A percentile compares a stretch with the other conserved stretches of the same genome.
Evolutionary conservation across 2,888 invertebrate genomes (phyloP).

Genomic region (Coremacera marginata): DNA sequence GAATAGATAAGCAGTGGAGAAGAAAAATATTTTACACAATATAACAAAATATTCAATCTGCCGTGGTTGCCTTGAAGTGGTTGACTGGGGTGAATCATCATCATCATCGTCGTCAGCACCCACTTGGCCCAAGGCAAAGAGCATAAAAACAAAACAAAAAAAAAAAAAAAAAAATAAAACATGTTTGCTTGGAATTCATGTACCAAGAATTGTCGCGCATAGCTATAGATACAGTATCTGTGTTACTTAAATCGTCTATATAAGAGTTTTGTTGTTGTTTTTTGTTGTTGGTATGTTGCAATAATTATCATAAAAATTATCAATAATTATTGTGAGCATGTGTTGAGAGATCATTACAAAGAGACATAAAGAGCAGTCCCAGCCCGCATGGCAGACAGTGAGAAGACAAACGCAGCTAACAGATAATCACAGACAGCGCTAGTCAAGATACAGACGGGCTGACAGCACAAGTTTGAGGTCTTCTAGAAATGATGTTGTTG

Average conservation of each 20-base stretch:
- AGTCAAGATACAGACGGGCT: background rate
- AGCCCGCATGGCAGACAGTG: too few relatives aligned
- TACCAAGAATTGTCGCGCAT: too few relatives aligned
- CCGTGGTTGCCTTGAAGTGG: background rate
- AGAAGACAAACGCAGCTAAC: too few relatives aligned
- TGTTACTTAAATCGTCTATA: too few relatives aligned
- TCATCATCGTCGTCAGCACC: background rate
- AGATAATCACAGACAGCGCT: too few relatives aligned
- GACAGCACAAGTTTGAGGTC: background rate
- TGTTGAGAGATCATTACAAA: background rate
- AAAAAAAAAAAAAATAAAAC: background rate
- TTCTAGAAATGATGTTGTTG: background rate
- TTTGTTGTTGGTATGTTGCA: background rate
- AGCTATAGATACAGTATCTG: too few relatives aligned
- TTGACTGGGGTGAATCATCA: background rate
- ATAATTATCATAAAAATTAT: conserved; percentile 5
- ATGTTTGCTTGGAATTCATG: background rate
- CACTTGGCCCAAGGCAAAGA: background rate
- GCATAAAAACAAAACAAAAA: too few relatives aligned
- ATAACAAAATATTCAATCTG: too few relatives aligned
- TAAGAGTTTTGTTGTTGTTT: background rate
- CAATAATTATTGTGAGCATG: background rate
- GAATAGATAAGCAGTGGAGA: too few relatives aligned
- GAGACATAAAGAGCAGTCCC: background rate
- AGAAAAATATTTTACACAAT: too few relatives aligned